phyloP scores from a whole-genome alignment of 2,797 vertebrate species.

The Crax fasciolata region DNA sequence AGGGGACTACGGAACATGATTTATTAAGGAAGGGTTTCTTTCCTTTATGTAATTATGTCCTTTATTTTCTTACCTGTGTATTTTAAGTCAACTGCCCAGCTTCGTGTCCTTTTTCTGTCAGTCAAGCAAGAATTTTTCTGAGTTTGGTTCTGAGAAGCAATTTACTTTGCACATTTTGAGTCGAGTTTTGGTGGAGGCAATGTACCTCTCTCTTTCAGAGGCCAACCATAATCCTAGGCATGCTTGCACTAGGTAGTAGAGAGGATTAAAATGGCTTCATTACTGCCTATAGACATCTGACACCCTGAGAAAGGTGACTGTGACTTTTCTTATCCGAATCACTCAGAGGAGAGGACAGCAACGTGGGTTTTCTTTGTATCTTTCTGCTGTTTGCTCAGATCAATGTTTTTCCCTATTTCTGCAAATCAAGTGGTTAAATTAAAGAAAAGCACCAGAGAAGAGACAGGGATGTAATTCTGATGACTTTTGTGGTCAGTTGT shows the following conservation, averaged over 20 bases:
- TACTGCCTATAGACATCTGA: neutral
- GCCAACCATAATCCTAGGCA: neutral
- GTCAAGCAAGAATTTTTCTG: neutral
- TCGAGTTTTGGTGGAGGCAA: neutral
- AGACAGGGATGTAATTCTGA: neutral
- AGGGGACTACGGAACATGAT: neutral
- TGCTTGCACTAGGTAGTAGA: neutral
- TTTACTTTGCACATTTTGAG: neutral
- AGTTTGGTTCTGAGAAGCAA: neutral
- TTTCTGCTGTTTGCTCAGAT: neutral
- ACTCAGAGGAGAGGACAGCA: neutral
- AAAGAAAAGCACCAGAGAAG: neutral
- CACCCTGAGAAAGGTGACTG: accelerated
- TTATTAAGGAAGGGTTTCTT: neutral
- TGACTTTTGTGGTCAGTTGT: constrained; percentile 2
- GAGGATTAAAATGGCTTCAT: neutral
- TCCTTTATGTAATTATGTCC: neutral
- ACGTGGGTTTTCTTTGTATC: neutral
- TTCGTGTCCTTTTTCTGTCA: neutral
- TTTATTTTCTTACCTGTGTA: neutral
- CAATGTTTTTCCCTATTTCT: neutral
- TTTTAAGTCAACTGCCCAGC: neutral
- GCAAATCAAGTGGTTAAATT: neutral
- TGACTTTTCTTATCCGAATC: neutral
- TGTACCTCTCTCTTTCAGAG: neutral